A percentile compares a stretch with the other conserved stretches of the same genome.
phyloP scores from a whole-genome alignment of 2,113 vertebrate genomes.

The Tyto alba region DNA sequence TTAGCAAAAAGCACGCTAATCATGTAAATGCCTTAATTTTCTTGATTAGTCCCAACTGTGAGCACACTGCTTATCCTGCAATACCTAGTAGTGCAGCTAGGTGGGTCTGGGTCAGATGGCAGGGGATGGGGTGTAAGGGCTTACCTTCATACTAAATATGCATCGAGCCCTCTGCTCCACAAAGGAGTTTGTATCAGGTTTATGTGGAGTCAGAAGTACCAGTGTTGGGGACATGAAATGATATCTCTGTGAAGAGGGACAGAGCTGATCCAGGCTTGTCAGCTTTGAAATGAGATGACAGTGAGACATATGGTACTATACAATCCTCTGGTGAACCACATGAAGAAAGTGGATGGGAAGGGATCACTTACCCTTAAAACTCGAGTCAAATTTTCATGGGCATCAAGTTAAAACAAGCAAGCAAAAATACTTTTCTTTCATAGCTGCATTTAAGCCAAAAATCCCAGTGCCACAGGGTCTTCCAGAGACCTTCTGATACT shows the following conservation, averaged over 20 bases:
- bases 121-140: neutral
- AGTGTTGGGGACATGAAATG: neutral
- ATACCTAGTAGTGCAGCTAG: neutral
- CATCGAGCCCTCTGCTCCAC: rapidly evolving
- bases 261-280: rapidly evolving
- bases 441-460: neutral
- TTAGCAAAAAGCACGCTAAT: neutral
- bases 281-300: neutral
- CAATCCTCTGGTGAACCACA: neutral
- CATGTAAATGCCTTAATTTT: neutral
- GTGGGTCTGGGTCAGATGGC: neutral
- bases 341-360: neutral
- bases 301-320: rapidly evolving
- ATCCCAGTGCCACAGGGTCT: neutral
- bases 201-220: neutral
- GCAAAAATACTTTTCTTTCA: neutral
- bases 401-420: neutral
- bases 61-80: neutral
- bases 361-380: neutral
- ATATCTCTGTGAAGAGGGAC: neutral
- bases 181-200: neutral
- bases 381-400: neutral
- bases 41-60: neutral
- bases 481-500: neutral
- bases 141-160: neutral